Evolutionary conservation across 2,888 invertebrate species (phyloP).

Genomic region (Heliothis peltigera): DNA sequence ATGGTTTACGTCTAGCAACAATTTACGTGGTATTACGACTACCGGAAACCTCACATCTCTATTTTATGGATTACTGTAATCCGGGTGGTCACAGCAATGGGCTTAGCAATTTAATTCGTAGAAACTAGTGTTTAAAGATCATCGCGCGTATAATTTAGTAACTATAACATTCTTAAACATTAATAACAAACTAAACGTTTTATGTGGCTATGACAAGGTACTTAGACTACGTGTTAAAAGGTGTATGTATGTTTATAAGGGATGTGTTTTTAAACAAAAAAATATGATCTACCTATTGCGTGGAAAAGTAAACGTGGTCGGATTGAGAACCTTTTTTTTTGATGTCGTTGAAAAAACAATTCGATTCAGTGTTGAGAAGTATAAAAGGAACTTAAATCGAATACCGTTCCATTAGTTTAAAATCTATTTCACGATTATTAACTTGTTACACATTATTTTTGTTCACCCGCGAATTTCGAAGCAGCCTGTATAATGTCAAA

Average conservation of each 20-base stretch:
- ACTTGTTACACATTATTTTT: not conserved
- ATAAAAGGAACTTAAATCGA: no score
- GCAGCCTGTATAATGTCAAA: slow-evolving; percentile 18
- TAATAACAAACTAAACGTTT: slow-evolving; percentile 41
- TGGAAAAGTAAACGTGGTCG: no score
- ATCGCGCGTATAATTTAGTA: slow-evolving; percentile 27
- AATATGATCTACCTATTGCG: no score
- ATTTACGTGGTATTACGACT: slow-evolving; percentile 34
- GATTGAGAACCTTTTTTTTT: no score
- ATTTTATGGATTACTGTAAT: slow-evolving; percentile 39
- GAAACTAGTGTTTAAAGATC: slow-evolving; percentile 40
- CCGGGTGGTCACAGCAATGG: slow-evolving; percentile 19
- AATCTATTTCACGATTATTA: not conserved
- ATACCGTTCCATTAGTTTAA: no score
- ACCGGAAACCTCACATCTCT: slow-evolving; percentile 29
- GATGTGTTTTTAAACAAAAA: no score
- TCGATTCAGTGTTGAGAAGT: no score
- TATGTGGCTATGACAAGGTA: slow-evolving; percentile 30
- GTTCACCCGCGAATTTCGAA: not conserved
- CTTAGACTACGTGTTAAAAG: slow-evolving; percentile 27
- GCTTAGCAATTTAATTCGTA: slow-evolving; percentile 22
- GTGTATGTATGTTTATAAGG: slow-evolving; percentile 8
- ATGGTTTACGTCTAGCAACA: slow-evolving; percentile 32
- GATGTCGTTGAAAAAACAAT: no score
- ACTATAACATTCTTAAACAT: slow-evolving; percentile 36